Base-by-base conservation (phyloP, 2,113 vertebrate species). In the Chloropsis cyanopogon region DNA sequence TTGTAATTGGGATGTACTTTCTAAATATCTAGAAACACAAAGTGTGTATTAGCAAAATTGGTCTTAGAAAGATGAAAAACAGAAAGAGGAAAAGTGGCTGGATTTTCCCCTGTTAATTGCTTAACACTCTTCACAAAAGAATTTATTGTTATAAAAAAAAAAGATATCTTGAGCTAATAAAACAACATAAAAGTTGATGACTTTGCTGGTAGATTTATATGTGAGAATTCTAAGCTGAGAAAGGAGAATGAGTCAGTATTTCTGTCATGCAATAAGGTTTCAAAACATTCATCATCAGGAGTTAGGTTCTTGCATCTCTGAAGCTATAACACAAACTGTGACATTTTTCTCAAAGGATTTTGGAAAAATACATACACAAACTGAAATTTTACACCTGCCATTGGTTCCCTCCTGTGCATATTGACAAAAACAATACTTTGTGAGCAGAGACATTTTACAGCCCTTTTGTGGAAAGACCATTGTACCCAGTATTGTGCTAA, bases 241-340 rank as follows among this genome's bases (percentile, higher is more conserved):
- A 80, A 69, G 90, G 88, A 97, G 77, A 97, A 95, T 92, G 91
- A 95, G 77, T 93, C 91, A 87, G 81, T 96, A 86, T 96, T 76
- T 96, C 73, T 95, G 44, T 90, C 86, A 94, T 91, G 90, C 71
- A 94, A 83, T 83, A 95, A 91, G 14, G 44, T 91, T 97, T 97
- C 93, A 94, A 95, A 88, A 95, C 82, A 96, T 93, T 96, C 87
- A 94, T 92, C 60, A 93, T 80, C 92, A 96, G 88, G 92, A 97
- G 96, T 96, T 88, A 95, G 69, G 57, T 89, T 97, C 73, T 92
- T 96, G 87, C 68, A 61, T 93, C 86, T 96, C 87, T 95, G 75
- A 94, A 97, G 88, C 72, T 93, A 60, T 97, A 92, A 97, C 88
- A 91, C 29, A 69, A 79, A 12, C 20, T 85, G 23, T 83, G 82